These are phyloP conservation scores for Labeo catla DNA, from an alignment of 2,113 vertebrate genomes.

Conservation along the genomic window DNA sequence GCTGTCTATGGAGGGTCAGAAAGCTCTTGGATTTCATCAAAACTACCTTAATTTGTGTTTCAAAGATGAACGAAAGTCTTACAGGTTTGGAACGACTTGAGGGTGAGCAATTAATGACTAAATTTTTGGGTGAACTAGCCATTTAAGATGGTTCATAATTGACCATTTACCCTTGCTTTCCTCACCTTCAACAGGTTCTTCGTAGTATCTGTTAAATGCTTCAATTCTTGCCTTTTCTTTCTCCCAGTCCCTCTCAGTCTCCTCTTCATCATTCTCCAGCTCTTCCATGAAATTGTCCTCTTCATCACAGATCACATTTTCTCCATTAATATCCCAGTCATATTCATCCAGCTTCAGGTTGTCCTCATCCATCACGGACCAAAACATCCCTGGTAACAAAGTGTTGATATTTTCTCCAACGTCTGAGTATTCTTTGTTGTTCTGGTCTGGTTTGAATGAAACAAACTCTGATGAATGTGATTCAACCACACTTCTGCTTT, in stretches of 20 bases:
- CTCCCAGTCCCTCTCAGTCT: conserved; percentile 68
- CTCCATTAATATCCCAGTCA: conserved; percentile 46
- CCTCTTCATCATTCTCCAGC: conserved; percentile 60
- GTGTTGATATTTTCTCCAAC: conserved; percentile 43
- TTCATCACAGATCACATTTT: conserved; percentile 27
- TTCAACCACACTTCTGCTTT: conserved; percentile 2
- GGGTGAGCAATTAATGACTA: too few species aligned
- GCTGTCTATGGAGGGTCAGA: too few species aligned
- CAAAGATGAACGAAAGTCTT: too few species aligned
- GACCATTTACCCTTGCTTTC: conserved; percentile 63
- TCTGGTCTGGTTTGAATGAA: conserved; percentile 8
- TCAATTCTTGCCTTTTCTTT: conserved; percentile 72
- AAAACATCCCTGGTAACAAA: conserved; percentile 32
- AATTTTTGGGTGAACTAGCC: too few species aligned
- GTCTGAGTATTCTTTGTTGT: conserved; percentile 4
- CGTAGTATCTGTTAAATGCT: conserved; percentile 72
- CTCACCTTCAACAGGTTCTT: conserved; percentile 54
- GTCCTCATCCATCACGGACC: conserved; percentile 50
- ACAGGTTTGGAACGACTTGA: too few species aligned
- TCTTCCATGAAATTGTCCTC: conserved; percentile 40
- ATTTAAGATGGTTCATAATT: background rate
- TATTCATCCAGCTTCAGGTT: conserved; percentile 37
- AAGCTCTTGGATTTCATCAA: too few species aligned
- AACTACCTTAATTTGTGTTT: too few species aligned
- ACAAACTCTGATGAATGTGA: background rate